Percentiles rank a stretch among this genome's conserved stretches.
These are phyloP conservation scores for Pipistrellus nathusii DNA, from an alignment of 2,797 vertebrate species.

Conservation along the genomic window DNA sequence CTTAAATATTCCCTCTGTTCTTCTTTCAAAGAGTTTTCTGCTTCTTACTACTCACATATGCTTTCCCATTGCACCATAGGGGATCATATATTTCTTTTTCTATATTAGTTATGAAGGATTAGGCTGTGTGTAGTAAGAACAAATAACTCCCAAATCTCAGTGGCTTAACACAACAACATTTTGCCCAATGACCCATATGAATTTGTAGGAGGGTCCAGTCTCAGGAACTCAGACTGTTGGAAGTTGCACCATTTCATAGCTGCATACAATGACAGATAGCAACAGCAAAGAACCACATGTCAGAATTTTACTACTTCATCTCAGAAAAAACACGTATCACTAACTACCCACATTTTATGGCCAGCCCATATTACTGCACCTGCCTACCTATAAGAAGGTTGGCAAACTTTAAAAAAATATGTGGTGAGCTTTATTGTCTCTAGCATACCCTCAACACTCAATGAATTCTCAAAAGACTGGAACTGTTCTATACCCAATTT, in stretches of 20 bases:
- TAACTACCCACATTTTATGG: neutral
- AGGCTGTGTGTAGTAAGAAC: neutral
- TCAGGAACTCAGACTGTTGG: neutral
- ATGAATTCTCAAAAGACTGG: neutral
- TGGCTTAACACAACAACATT: neutral
- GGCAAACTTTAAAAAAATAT: neutral
- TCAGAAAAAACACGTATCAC: neutral
- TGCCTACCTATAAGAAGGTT: neutral
- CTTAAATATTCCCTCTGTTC: neutral
- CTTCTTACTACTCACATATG: neutral
- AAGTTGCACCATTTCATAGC: neutral
- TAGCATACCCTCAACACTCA: neutral
- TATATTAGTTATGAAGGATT: neutral
- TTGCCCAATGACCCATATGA: neutral
- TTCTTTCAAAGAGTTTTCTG: neutral
- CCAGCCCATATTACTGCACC: neutral
- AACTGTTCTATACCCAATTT: neutral
- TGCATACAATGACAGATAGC: neutral
- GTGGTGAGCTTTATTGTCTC: neutral
- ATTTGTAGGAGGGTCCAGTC: neutral
- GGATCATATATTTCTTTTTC: neutral
- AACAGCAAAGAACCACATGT: neutral
- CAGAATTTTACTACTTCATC: neutral
- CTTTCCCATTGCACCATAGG: neutral
- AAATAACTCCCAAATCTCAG: neutral